Evolutionary conservation across 1,140 invertebrate genomes (phyloP).

Genomic region (Panagrolaimus sp.): DNA sequence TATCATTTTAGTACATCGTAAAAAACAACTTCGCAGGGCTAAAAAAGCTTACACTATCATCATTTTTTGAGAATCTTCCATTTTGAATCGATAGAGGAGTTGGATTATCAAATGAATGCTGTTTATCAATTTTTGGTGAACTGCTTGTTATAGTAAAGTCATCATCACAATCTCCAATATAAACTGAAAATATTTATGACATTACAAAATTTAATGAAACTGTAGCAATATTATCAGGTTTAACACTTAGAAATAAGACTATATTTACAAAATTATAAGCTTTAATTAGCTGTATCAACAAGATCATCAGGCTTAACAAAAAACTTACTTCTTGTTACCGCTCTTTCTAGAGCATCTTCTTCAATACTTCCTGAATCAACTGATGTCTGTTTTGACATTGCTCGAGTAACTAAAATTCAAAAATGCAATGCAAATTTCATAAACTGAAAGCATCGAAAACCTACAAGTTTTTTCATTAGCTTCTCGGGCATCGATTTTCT

Average conservation of each 20-base stretch:
- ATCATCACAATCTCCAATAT: constrained; percentile 32
- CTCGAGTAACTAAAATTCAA: constrained; percentile 7
- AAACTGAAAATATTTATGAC: too few relatives aligned
- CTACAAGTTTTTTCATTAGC: background rate
- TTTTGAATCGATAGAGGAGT: background rate
- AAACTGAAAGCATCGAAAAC: background rate
- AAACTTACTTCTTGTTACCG: constrained; percentile 28
- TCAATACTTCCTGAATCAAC: constrained; percentile 31
- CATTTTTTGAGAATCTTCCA: too few relatives aligned
- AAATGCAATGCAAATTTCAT: too few relatives aligned
- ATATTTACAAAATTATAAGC: too few relatives aligned
- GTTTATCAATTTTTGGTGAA: background rate
- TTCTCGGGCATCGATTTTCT: constrained; percentile 23
- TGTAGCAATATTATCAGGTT: too few relatives aligned
- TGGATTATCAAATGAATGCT: background rate
- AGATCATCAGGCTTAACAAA: too few relatives aligned
- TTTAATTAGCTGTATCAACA: too few relatives aligned
- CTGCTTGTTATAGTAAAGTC: constrained; percentile 16
- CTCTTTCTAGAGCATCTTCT: constrained; percentile 29
- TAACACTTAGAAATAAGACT: too few relatives aligned
- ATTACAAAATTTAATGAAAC: too few relatives aligned
- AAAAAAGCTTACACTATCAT: background rate
- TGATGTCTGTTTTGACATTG: constrained; percentile 28
- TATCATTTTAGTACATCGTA: too few relatives aligned
- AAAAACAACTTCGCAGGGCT: too few relatives aligned